Base-by-base conservation (phyloP, 2,113 vertebrate species). In the Malurus alboscapulatus region DNA sequence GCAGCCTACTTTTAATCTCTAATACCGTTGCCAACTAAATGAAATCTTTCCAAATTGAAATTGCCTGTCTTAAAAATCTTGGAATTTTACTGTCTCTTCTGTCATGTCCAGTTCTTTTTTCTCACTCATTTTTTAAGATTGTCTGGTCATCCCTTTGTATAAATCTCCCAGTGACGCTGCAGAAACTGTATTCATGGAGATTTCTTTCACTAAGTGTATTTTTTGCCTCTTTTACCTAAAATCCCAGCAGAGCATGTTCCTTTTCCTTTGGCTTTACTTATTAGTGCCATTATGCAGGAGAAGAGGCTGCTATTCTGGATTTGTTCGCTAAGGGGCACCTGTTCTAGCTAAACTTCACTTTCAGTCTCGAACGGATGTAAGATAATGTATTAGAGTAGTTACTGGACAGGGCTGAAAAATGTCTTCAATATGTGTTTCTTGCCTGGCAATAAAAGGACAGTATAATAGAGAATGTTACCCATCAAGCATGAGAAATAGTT, bases 271-370 rank as follows among this genome's bases (percentile, higher is more conserved):
- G 38, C 34, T 61, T 93, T 65, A 34, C 50, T 73, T 87, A 4
- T 22, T 57, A 45, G 14, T 67, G 40, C 67, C 34, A 34, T 17
- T 19, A 29, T 42, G n/a, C n/a, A 17, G 53, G n/a, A 36, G 22
- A 57, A 42, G 65, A 66, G 13, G 53, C 71, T 97, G 95, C 65
- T 96, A 29, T 97, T 92, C 96, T 94, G 55, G 15, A n/a, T 92
- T 54, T 86, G 84, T 82, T 85, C 97, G 91, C 95, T 95, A 87
- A 95, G 92, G 78, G 97, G 97, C 93, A 80, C 29, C 71, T 88
- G 40, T 84, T 90, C 7, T 51, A 85, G 29, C 79, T 54, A 38
- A 38, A 50, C 91, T n/a, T 83, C 22, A 26, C 48, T 84, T 82
- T 78, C 51, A 45, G 53, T 47, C 40, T n/a, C 45, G 34, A 47